phyloP scores from a whole-genome alignment of 1,140 invertebrate species.

The Drosophila nasuta region DNA sequence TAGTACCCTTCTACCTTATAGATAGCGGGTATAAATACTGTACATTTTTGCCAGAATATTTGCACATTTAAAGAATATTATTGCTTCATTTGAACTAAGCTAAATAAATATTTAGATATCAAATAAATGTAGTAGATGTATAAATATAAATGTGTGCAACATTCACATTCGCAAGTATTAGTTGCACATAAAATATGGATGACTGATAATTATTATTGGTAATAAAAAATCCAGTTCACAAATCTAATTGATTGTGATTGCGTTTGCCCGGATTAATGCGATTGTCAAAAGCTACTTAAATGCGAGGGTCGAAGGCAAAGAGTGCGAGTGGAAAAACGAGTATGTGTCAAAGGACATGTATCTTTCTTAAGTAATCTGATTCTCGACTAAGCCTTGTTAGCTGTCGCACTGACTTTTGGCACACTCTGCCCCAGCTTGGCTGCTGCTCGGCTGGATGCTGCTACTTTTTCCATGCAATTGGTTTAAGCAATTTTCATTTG shows the following conservation, averaged over 20 bases:
- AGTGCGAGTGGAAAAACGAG: not conserved
- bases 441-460: slow-evolving; percentile 4
- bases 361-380: slow-evolving; percentile 43
- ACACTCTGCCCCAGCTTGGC: slow-evolving; percentile 38
- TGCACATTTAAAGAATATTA: not conserved
- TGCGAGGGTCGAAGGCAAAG: not conserved
- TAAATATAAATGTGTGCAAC: too few relatives aligned
- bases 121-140: not conserved
- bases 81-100: slow-evolving; percentile 2
- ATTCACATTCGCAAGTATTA: not conserved
- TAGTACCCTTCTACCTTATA: too few relatives aligned
- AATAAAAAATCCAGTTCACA: slow-evolving; percentile 25
- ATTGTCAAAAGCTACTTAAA: slow-evolving; percentile 45
- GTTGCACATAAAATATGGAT: not conserved
- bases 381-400: slow-evolving; percentile 48
- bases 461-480: slow-evolving; percentile 74
- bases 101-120: slow-evolving; percentile 2
- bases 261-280: slow-evolving; percentile 33
- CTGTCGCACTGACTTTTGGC: slow-evolving; percentile 49
- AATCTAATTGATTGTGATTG: slow-evolving; percentile 12
- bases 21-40: too few relatives aligned
- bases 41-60: not conserved
- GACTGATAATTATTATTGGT: slow-evolving; percentile 11
- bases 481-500: slow-evolving; percentile 72
- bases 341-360: slow-evolving; percentile 37